These are phyloP conservation scores for Dicranocentrus wangi DNA, from an alignment of 2,888 invertebrate species.

Conservation along the genomic window DNA sequence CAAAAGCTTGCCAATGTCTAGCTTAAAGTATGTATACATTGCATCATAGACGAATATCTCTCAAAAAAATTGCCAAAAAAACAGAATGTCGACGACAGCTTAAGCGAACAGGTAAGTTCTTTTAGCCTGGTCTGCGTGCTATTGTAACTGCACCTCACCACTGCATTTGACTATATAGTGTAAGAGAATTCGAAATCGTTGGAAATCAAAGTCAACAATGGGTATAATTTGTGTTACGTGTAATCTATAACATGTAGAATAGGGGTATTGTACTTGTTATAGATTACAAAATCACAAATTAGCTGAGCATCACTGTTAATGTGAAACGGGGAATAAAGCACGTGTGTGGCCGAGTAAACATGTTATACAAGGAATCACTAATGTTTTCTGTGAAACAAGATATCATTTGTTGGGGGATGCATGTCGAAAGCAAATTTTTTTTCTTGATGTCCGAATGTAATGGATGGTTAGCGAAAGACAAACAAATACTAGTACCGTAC, in stretches of 20 bases:
- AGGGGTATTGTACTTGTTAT: not conserved
- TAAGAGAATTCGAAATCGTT: not conserved
- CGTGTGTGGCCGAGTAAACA: slow-evolving; percentile 13
- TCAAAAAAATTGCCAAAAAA: not conserved
- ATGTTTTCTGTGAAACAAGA: slow-evolving; percentile 1
- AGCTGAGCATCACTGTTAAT: too few species aligned
- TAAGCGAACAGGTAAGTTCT: not conserved
- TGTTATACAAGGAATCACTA: not conserved
- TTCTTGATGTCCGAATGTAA: not conserved
- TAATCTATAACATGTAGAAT: not conserved
- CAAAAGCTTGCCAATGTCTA: not conserved
- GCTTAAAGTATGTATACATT: not conserved
- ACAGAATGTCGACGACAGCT: not conserved
- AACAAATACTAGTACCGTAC: slow-evolving; percentile 28
- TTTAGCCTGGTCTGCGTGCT: too few species aligned
- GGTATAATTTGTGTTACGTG: too few species aligned
- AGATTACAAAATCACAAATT: too few species aligned
- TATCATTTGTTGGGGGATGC: not conserved
- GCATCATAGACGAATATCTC: not conserved
- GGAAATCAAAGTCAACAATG: not conserved
- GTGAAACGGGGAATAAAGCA: not conserved
- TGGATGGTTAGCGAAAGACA: not conserved
- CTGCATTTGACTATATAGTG: not conserved
- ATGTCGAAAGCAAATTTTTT: not conserved
- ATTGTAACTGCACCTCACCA: not conserved